Conservation (phyloP, 2,113 vertebrate species). For the Takifugu flavidus region DNA sequence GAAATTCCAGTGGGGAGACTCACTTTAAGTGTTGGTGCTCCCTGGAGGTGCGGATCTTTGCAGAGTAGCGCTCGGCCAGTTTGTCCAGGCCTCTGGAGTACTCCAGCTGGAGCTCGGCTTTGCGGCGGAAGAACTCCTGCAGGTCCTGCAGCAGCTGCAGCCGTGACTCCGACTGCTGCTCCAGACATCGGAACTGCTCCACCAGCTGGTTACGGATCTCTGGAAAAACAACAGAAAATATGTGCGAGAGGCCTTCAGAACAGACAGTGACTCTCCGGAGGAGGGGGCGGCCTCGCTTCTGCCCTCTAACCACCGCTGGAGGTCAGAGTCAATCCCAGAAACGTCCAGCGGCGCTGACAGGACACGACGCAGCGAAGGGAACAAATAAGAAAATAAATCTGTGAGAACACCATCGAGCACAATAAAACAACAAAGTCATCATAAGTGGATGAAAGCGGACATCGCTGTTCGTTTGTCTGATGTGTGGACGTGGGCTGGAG, state of each 20-base stretch:
- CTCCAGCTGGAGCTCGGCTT: conserved; percentile 92
- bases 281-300: conserved; percentile 19
- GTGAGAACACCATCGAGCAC: conserved; percentile 10
- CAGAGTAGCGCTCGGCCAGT: conserved; percentile 89
- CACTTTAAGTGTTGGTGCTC: conserved; percentile 94
- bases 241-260: conserved; percentile 22
- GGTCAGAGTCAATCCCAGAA: conserved; percentile 21
- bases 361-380: background rate
- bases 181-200: conserved; percentile 94
- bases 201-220: conserved; percentile 93
- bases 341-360: background rate
- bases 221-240: conserved; percentile 56
- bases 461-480: conserved; percentile 48
- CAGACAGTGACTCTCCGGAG: conserved; percentile 7
- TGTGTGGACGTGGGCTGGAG: conserved; percentile 10
- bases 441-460: conserved; percentile 44
- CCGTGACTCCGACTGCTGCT: conserved; percentile 92
- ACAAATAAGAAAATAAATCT: background rate
- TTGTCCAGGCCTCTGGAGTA: conserved; percentile 93
- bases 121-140: conserved; percentile 94
- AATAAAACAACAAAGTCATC: conserved; percentile 45
- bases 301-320: conserved; percentile 19
- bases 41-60: conserved; percentile 89
- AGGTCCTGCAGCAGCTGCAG: conserved; percentile 93
- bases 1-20: conserved; percentile 54